These are phyloP conservation scores for Philereme transversata DNA, from an alignment of 2,888 invertebrate genomes.

Conservation along the genomic window DNA sequence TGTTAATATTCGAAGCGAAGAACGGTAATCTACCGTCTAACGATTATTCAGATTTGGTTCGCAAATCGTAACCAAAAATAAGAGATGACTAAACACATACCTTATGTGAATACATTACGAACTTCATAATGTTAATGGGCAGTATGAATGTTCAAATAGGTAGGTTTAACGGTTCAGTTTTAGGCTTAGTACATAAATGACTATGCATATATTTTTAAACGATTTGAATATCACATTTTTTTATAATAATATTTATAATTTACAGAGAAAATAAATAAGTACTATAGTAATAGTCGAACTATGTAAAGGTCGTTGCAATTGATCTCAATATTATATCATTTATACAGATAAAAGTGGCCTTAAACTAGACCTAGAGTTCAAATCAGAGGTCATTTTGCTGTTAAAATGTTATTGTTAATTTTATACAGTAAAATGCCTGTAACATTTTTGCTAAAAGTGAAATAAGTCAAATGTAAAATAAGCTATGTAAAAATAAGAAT, in stretches of 20 bases:
- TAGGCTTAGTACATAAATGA: too few relatives aligned
- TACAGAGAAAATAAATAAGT: too few relatives aligned
- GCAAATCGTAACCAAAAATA: constrained; percentile 27
- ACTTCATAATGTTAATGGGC: constrained; percentile 13
- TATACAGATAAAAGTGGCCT: constrained; percentile 4
- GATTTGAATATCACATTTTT: too few relatives aligned
- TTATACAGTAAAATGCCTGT: too few relatives aligned
- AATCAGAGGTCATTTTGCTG: constrained; percentile 1
- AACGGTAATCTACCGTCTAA: background rate
- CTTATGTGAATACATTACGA: constrained; percentile 21
- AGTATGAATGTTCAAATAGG: constrained; percentile 22
- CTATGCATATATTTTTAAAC: too few relatives aligned
- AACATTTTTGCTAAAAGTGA: too few relatives aligned
- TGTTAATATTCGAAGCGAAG: too few relatives aligned
- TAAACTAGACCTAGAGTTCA: constrained; percentile 12
- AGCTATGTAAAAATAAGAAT: too few relatives aligned
- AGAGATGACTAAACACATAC: constrained; percentile 32
- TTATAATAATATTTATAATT: too few relatives aligned
- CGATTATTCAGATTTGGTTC: constrained; percentile 24
- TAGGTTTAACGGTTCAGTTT: constrained; percentile 12
- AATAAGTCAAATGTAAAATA: too few relatives aligned
- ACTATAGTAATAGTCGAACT: background rate
- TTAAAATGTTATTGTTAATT: background rate
- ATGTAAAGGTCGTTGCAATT: too few relatives aligned
- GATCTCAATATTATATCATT: background rate